These are phyloP conservation scores for Pipistrellus pygmaeus DNA, from an alignment of 2,797 vertebrate species.

Conservation along the genomic window DNA sequence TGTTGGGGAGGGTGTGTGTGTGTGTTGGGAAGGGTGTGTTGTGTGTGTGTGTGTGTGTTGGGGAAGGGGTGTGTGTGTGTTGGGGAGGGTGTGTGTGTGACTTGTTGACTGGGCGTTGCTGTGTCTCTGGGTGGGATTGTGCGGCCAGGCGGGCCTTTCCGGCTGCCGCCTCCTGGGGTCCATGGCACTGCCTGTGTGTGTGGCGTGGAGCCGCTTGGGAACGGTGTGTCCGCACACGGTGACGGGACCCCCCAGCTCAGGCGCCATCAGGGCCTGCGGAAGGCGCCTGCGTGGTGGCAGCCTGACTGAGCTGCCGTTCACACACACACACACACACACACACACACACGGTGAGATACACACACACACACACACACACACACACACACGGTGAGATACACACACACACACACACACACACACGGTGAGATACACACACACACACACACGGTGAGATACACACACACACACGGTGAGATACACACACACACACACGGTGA, in stretches of 20 bases:
- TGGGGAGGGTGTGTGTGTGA: neutral
- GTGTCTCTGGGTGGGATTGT: neutral
- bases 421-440: too few species aligned
- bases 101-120: neutral
- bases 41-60: too few species aligned
- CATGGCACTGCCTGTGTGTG: neutral
- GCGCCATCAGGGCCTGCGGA: neutral
- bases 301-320: neutral
- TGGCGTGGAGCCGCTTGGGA: neutral
- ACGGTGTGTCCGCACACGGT: accelerated
- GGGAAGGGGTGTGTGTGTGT: too few species aligned
- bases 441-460: neutral
- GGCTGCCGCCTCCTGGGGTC: neutral
- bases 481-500: neutral
- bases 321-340: too few species aligned
- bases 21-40: too few species aligned
- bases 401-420: too few species aligned
- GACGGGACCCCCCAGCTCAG: too few species aligned
- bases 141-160: neutral
- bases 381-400: too few species aligned
- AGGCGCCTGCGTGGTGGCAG: too few species aligned
- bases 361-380: too few species aligned
- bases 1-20: too few species aligned
- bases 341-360: too few species aligned
- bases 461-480: accelerated